Evolutionary conservation across 2,797 vertebrate species (phyloP), one percentile per base, ranked within the genome.

Genomic region (Chelmon rostratus): DNA sequence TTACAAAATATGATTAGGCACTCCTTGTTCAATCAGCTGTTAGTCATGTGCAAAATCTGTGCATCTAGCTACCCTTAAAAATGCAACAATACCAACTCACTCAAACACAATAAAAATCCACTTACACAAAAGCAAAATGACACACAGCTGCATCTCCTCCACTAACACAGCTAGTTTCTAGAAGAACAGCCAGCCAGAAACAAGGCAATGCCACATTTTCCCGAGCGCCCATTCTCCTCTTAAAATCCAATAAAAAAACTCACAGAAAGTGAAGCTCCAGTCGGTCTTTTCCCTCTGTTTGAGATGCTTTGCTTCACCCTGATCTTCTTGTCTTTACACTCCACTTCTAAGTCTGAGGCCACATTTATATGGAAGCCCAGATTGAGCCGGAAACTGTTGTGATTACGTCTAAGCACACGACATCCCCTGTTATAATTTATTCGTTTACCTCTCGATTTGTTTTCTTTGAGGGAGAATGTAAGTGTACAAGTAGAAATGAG

Each of bases 321-420:
- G 75, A 86, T 66, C 71, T 52, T 56, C 90, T 81, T 54, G 76
- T 79, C 74, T 86, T 86, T 52, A 80, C 72, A 73, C 80, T 85
- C 68, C 56, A 83, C 64, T 53, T 54, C 76, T 52, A 66, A 64
- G 65, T 73, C 47, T 47, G 70, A 71, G 64, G 59, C 74, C 68
- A 56, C 74, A 92, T 95, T 94, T 96, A 96, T 96, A 96, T 92
- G 89, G 89, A 94, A 87, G 82, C 91, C 88, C 87, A 78, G 79
- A 88, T 33, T 65, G 80, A 86, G 85, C 87, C 91, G 89, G 89
- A 93, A 93, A 89, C 88, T 58, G 65, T 82, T 88, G 86, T 82
- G 88, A 95, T 92, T 94, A 92, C 92, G 94, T 94, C 89, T 62
- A 71, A 86, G 81, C 89, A 66, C 77, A 90, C 81, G 86, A 91